Evolutionary conservation across 2,113 vertebrate species (phyloP), one percentile per base, ranked within the genome.

Genomic region (Neogobius melanostomus): DNA sequence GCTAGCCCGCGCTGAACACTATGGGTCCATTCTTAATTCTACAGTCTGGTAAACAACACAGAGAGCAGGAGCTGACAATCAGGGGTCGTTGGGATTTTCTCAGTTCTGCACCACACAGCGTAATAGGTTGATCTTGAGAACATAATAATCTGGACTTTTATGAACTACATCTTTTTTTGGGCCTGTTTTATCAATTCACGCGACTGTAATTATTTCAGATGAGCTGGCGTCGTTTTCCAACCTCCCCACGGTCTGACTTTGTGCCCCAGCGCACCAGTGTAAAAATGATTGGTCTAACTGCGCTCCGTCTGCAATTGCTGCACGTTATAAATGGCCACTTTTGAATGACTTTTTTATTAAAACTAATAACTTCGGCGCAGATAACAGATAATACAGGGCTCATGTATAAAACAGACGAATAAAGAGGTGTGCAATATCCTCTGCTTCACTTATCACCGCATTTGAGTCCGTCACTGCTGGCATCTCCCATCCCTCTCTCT

Each of bases 351-450:
- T 49, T 81, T 71, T 74, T 77, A 16, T 77, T 82, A 68, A 75
- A 82, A 71, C 68, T 54, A 81, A 81, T 68, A 66, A 74, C 73
- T 66, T 8, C 52, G 28, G 56, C 14, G 2, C 47, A 66, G 67
- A 80, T 72, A 76, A 80, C 59, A 46, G 71, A 84, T 65, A 21
- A 45, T 1, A 15, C 59, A n/a, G 64, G 11, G 17, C 56, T 36
- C 73, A 71, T 77, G 67, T 51, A 15, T 5, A 43, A 44, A 61
- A 68, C 70, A 68, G 63, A 45, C 63, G 71, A 21, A 72, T 15
- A 74, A 73, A 76, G 72, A 79, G 81, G 64, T 68, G 76, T 66
- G 73, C 68, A 79, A 81, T 85, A 81, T 81, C 75, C 77, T 82
- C 66, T 68, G 63, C 72, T 64, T 54, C 45, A 72, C 74, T 81